These are phyloP conservation scores for Cylindroiulus punctatus DNA, from an alignment of 2,888 invertebrate species.

Conservation along the genomic window DNA sequence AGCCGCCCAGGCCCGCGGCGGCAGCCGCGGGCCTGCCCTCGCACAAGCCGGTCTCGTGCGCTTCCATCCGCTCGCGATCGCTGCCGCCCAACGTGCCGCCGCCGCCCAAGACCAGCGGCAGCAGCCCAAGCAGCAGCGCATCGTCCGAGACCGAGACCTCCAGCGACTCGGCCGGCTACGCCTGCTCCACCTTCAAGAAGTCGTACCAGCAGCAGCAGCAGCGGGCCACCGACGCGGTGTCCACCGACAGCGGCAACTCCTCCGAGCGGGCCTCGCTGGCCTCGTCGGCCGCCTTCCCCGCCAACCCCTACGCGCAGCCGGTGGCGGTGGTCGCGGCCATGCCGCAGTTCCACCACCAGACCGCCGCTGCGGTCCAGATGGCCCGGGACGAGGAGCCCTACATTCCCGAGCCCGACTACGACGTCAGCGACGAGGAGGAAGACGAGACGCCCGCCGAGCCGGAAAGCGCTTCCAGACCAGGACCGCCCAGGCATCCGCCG, in stretches of 20 bases:
- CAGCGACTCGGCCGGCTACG: constrained; percentile 57
- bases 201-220: constrained; percentile 44
- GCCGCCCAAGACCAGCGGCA: constrained; percentile 57
- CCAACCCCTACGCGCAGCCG: constrained; percentile 54
- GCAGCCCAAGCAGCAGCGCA: constrained; percentile 56
- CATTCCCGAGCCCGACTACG: constrained; percentile 93
- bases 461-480: background rate
- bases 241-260: constrained; percentile 58
- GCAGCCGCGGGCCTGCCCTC: background rate
- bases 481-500: constrained; percentile 50
- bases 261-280: constrained; percentile 54
- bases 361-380: constrained; percentile 60
- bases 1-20: constrained; percentile 58
- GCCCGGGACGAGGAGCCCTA: constrained; percentile 70
- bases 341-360: constrained; percentile 35
- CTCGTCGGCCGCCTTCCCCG: background rate
- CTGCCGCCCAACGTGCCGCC: constrained; percentile 58
- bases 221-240: constrained; percentile 54
- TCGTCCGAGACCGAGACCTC: constrained; percentile 58
- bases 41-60: constrained; percentile 60
- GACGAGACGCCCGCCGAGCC: background rate
- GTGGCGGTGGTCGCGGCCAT: background rate
- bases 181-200: constrained; percentile 56
- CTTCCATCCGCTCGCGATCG: constrained; percentile 58
- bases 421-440: constrained; percentile 81